A percentile compares a stretch with the other conserved stretches of the same genome.
These are phyloP conservation scores for Chaitophorus viminalis DNA, from an alignment of 2,888 invertebrate species.

Conservation along the genomic window DNA sequence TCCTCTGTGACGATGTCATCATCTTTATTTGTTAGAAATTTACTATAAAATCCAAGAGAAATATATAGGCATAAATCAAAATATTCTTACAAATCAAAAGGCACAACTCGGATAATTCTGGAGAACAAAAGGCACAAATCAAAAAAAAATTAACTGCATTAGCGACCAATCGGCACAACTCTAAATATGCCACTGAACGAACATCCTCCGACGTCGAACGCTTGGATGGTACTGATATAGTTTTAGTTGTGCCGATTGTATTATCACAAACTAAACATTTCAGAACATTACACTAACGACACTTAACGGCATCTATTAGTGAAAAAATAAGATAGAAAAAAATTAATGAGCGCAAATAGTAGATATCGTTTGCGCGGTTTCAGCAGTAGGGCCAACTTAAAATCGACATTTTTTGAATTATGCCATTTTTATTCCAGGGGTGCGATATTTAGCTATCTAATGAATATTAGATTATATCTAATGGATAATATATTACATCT, in stretches of 20 bases:
- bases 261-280: not conserved
- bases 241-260: conserved; percentile 6
- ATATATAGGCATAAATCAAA: conserved; percentile 17
- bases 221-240: conserved; percentile 16
- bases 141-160: conserved; percentile 21
- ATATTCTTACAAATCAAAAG: conserved; percentile 14
- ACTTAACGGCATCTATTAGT: not conserved
- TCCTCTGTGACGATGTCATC: conserved; percentile 5
- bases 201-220: conserved; percentile 7
- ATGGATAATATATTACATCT: no score
- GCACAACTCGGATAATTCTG: conserved; percentile 20
- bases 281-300: not conserved
- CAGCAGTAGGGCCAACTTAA: conserved; percentile 7
- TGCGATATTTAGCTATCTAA: no score
- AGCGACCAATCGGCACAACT: conserved; percentile 15
- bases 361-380: conserved; percentile 19
- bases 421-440: not conserved
- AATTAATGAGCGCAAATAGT: conserved; percentile 1
- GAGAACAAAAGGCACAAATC: not conserved
- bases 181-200: conserved; percentile 10
- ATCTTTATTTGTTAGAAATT: not conserved
- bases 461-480: no score
- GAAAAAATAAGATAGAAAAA: not conserved
- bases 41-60: not conserved
- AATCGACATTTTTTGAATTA: conserved; percentile 10